Evolutionary conservation across 2,113 vertebrate genomes (phyloP), one percentile per base, ranked within the genome.

Genomic region (Piprites chloris): DNA sequence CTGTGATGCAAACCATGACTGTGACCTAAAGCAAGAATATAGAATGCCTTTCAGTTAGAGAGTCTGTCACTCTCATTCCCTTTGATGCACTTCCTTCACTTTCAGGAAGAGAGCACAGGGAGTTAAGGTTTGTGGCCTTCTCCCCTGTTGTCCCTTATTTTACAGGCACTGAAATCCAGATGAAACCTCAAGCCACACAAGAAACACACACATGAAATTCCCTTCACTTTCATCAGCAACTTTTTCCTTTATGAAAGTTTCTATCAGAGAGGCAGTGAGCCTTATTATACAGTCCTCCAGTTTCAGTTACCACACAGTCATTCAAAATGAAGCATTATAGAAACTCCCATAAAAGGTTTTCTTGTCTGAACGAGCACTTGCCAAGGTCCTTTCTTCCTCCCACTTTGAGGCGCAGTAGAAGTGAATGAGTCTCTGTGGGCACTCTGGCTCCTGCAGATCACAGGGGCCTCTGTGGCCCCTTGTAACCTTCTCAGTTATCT

Each of bases 81-180:
- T 99, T 99, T 98, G 98, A 98, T 97, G 98, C 50, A 92, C 94
- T 97, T 94, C 96, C 94, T 94, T 97, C 93, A 79, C 95, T 98
- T 98, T 89, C 56, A 96, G 91, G 96, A 79, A 52, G 91, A 95
- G 90, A 96, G 97, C 94, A 84, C 62, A 90, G 97, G 97, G 97
- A 97, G 94, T 92, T 97, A 68, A 85, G 74, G 95, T 95, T 95
- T 93, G 85, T 96, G 94, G 88, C 96, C 96, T 94, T 87, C 87
- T 96, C 93, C 69, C 89, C 93, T 94, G 97, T 89, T 98, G 98
- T 95, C 91, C 91, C 89, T 96, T 96, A 89, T 96, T 97, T 98
- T 98, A 77, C 61, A 97, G 96, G 88, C 95, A 88, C 93, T 92
- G 96, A 94, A 96, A 96, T 68, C 44, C 27, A 95, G 92, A 94